phyloP scores from a whole-genome alignment of 2,113 vertebrate genomes.

The Callochromis pleurospilus region DNA sequence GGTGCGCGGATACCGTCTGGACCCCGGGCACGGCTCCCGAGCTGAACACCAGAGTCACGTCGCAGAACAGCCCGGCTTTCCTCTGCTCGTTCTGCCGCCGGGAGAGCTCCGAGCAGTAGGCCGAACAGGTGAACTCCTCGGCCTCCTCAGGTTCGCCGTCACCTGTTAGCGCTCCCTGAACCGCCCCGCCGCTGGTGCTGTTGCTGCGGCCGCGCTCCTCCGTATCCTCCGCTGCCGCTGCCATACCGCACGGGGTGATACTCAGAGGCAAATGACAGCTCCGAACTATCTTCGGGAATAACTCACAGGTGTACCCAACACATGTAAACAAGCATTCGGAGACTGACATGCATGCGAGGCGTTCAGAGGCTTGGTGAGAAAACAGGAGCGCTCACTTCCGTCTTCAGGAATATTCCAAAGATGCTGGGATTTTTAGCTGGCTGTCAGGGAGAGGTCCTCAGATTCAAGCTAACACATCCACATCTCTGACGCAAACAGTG shows the following conservation, averaged over 20 bases:
- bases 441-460: background rate
- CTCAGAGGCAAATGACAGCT: background rate
- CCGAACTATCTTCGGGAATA: conserved; percentile 5
- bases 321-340: conserved; percentile 34
- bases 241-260: conserved; percentile 39
- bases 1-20: conserved; percentile 79
- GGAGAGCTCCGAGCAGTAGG: conserved; percentile 84
- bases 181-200: background rate
- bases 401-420: background rate
- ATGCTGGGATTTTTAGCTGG: background rate
- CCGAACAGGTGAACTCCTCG: conserved; percentile 80
- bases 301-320: conserved; percentile 2
- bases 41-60: conserved; percentile 82
- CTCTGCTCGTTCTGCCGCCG: conserved; percentile 89
- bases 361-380: background rate
- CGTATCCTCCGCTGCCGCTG: conserved; percentile 51
- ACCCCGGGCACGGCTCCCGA: conserved; percentile 52
- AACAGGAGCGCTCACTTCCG: conserved; percentile 37
- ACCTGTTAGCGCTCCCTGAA: conserved; percentile 40
- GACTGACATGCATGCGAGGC: conserved; percentile 43
- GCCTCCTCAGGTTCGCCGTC: conserved; percentile 74
- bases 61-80: conserved; percentile 83
- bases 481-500: background rate
- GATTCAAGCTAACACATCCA: background rate
- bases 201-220: conserved; percentile 20